These are phyloP conservation scores for Drosophila busckii DNA, from an alignment of 1,140 invertebrate genomes.

Conservation along the genomic window DNA sequence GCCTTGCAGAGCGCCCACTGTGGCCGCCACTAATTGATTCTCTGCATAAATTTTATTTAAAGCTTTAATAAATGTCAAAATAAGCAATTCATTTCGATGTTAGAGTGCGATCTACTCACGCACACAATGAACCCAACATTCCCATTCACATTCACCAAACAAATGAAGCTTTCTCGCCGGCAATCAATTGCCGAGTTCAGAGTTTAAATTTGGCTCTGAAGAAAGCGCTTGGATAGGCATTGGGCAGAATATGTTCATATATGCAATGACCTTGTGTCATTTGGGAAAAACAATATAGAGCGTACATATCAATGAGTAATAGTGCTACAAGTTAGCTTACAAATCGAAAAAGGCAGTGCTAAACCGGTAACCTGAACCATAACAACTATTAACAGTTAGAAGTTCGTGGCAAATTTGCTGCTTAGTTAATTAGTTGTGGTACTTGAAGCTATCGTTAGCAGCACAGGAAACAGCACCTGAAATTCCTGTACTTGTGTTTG, in stretches of 20 bases:
- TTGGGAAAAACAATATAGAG: too few species aligned
- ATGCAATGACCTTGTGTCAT: too few species aligned
- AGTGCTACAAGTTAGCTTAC: too few species aligned
- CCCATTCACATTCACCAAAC: conserved; percentile 25
- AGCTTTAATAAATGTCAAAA: conserved; percentile 78
- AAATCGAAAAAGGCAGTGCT: too few species aligned
- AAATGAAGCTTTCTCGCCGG: conserved; percentile 66
- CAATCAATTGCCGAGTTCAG: conserved; percentile 75
- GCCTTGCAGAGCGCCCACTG: not conserved
- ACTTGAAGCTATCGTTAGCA: conserved; percentile 1
- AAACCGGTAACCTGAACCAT: too few species aligned
- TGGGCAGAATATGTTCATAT: conserved; percentile 2
- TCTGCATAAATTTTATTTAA: conserved; percentile 78
- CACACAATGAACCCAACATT: not conserved
- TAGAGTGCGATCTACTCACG: conserved; percentile 47
- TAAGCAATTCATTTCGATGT: conserved; percentile 78
- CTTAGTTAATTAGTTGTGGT: too few species aligned
- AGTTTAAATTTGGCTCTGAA: conserved; percentile 58
- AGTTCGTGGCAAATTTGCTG: not conserved
- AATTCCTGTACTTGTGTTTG: conserved; percentile 19
- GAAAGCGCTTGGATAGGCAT: conserved; percentile 43
- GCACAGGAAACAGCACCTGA: conserved; percentile 28
- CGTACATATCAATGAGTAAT: too few species aligned
- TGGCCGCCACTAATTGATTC: conserved; percentile 67
- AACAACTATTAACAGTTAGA: too few species aligned